These are phyloP conservation scores for Serinus canaria DNA, from an alignment of 2,113 vertebrate species.

Conservation along the genomic window DNA sequence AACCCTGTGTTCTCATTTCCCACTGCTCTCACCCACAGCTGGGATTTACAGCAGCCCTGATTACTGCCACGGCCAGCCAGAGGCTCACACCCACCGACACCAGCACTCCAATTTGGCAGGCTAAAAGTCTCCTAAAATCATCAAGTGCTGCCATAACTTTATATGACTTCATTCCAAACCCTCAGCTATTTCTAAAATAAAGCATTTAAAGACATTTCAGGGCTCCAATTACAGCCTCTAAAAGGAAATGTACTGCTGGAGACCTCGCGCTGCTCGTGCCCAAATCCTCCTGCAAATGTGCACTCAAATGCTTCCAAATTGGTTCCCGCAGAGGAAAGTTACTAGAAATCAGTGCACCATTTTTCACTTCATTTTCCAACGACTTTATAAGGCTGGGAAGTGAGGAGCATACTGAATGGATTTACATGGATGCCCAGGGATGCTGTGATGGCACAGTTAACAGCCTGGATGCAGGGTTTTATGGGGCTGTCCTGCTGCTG, in stretches of 20 bases:
- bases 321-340: background rate
- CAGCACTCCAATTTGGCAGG: constrained; percentile 31
- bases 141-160: constrained; percentile 61
- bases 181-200: constrained; percentile 45
- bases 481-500: constrained; percentile 13
- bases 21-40: constrained; percentile 12
- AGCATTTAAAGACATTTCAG: constrained; percentile 48
- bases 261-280: background rate
- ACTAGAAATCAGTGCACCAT: constrained; percentile 29
- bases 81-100: background rate
- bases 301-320: constrained; percentile 17
- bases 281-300: constrained; percentile 29
- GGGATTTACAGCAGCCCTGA: constrained; percentile 43
- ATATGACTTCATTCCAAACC: constrained; percentile 40
- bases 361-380: background rate
- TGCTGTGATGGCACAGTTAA: constrained; percentile 6
- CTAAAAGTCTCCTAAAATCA: constrained; percentile 56
- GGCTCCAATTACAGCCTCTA: constrained; percentile 29
- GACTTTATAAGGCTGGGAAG: background rate
- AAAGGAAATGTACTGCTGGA: constrained; percentile 44
- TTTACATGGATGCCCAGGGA: background rate
- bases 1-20: constrained; percentile 39
- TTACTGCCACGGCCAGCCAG: background rate
- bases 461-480: background rate
- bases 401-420: constrained; percentile 24